Conservation (phyloP, 2,113 vertebrate species). For the Campylorhamphus procurvoides region DNA sequence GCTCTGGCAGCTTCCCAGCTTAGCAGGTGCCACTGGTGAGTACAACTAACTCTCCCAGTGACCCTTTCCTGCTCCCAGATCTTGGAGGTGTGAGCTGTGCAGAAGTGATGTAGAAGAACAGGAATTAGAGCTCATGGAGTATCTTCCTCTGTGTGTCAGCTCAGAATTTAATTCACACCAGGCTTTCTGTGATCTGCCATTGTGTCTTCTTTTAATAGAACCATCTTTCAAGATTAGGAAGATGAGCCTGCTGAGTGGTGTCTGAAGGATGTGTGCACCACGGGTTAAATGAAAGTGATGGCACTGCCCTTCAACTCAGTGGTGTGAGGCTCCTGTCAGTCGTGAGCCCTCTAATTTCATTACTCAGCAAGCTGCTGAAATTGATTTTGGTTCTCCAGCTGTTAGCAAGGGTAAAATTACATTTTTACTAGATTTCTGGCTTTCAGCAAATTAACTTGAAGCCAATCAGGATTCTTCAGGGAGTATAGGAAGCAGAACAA, state of each 20-base stretch:
- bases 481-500: background rate
- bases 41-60: background rate
- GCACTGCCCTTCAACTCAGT: background rate
- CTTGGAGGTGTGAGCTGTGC: background rate
- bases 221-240: background rate
- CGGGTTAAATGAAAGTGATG: background rate
- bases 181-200: background rate
- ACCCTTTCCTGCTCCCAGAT: background rate
- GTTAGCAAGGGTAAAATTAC: slow-evolving; percentile 53
- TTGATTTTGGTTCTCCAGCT: slow-evolving; percentile 59
- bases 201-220: background rate
- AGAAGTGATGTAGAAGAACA: background rate
- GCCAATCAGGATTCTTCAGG: background rate
- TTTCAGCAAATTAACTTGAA: slow-evolving; percentile 53
- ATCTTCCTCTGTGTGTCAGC: background rate
- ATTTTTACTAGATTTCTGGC: slow-evolving; percentile 51
- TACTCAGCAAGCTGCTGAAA: slow-evolving; percentile 55
- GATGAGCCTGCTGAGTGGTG: background rate
- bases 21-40: background rate
- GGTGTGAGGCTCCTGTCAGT: background rate
- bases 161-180: background rate
- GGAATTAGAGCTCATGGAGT: fast-evolving
- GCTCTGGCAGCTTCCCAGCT: background rate
- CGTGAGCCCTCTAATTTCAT: slow-evolving; percentile 34
- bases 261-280: background rate